Evolutionary conservation across 92 coral and sea anemone species (phyloP).

Genomic region (Parazoanthus darwini): DNA sequence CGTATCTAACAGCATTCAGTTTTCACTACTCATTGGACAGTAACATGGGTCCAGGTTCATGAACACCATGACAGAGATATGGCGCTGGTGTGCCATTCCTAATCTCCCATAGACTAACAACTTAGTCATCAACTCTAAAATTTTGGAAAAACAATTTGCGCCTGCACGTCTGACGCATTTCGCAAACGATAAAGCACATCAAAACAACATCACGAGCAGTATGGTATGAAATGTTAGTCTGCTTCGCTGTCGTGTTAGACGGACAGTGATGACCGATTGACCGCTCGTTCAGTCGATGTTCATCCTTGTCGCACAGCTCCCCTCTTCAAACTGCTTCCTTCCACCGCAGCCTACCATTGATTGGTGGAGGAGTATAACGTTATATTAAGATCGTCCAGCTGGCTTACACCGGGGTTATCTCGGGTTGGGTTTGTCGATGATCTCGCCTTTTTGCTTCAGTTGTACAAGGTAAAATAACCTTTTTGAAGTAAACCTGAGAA

Average conservation of each 20-base stretch:
- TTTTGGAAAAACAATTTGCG: no score
- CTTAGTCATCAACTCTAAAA: no score
- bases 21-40: no score
- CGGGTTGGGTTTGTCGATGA: not conserved
- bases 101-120: no score
- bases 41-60: no score
- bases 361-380: constrained; percentile 28
- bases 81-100: no score
- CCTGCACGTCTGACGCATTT: no score
- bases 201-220: not conserved
- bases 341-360: not conserved
- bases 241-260: not conserved
- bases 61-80: no score
- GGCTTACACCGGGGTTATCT: constrained; percentile 40
- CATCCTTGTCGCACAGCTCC: not conserved
- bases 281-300: not conserved
- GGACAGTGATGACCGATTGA: not conserved
- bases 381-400: constrained; percentile 25
- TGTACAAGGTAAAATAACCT: constrained; percentile 68
- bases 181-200: no score
- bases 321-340: no score
- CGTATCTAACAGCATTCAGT: no score
- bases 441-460: constrained; percentile 40
- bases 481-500: constrained; percentile 65
- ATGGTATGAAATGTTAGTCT: not conserved